These are phyloP conservation scores for Stegastes partitus DNA, from an alignment of 2,113 vertebrate species.

Conservation along the genomic window DNA sequence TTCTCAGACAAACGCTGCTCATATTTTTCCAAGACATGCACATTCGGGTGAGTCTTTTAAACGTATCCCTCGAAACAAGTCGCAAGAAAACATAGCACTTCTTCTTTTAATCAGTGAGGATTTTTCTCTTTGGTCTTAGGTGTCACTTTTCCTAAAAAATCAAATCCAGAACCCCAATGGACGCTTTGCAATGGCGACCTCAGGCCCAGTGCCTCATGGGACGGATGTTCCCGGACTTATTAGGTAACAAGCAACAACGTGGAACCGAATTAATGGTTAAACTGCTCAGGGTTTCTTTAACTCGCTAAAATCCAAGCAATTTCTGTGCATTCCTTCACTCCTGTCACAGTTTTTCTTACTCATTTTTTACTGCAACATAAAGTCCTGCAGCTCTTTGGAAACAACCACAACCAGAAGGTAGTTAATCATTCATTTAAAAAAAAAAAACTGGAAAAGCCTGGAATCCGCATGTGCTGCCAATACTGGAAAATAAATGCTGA, in stretches of 20 bases:
- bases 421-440: too few relatives aligned
- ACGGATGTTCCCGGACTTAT: conserved; percentile 92
- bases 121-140: conserved; percentile 77
- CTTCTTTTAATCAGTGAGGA: neutral
- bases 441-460: too few relatives aligned
- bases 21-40: conserved; percentile 94
- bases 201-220: conserved; percentile 91
- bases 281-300: too few relatives aligned
- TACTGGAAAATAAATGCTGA: too few relatives aligned
- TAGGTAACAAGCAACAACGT: conserved; percentile 81
- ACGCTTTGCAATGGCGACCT: conserved; percentile 87
- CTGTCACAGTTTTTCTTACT: too few relatives aligned
- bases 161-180: conserved; percentile 93
- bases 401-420: too few relatives aligned
- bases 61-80: neutral
- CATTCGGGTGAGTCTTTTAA: conserved; percentile 87
- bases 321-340: too few relatives aligned
- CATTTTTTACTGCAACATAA: too few relatives aligned
- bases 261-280: too few relatives aligned
- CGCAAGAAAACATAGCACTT: neutral
- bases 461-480: too few relatives aligned
- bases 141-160: conserved; percentile 93
- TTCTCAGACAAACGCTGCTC: conserved; percentile 93
- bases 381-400: too few relatives aligned
- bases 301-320: too few relatives aligned